Percentiles rank a stretch among this genome's conserved stretches.
These are phyloP conservation scores for Amblyraja radiata DNA, from an alignment of 2,797 vertebrate species.

Conservation along the genomic window DNA sequence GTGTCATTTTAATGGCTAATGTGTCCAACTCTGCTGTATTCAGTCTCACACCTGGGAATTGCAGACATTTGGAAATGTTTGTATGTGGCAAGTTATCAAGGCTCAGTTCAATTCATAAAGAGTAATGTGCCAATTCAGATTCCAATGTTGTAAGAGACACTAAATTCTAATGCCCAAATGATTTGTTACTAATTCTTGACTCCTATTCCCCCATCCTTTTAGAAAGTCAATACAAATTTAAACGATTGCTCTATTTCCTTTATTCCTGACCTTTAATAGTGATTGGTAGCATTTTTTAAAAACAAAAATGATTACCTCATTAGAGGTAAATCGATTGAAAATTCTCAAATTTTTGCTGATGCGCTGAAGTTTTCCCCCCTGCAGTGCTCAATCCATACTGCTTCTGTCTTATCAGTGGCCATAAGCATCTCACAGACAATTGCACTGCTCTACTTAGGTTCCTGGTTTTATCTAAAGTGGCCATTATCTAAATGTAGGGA, in stretches of 20 bases:
- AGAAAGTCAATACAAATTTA: not conserved
- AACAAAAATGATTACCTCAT: no score
- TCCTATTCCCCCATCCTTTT: not conserved
- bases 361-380: not conserved
- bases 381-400: not conserved
- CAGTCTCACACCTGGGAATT: not conserved
- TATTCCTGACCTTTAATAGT: not conserved
- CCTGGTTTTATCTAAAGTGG: not conserved
- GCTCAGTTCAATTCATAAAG: not conserved
- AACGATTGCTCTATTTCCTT: not conserved
- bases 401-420: not conserved
- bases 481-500: not conserved
- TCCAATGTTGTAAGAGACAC: not conserved
- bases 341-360: not conserved
- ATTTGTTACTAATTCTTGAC: not conserved
- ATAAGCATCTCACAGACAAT: not conserved
- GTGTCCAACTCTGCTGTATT: not conserved
- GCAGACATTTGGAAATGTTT: not conserved
- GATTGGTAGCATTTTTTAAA: not conserved
- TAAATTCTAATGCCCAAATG: not conserved
- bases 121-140: not conserved
- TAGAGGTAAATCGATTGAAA: not conserved
- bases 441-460: not conserved
- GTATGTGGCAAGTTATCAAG: not conserved
- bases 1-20: not conserved